phyloP scores from a whole-genome alignment of 2,888 invertebrate species.

The Leptarthrus brevirostris region DNA sequence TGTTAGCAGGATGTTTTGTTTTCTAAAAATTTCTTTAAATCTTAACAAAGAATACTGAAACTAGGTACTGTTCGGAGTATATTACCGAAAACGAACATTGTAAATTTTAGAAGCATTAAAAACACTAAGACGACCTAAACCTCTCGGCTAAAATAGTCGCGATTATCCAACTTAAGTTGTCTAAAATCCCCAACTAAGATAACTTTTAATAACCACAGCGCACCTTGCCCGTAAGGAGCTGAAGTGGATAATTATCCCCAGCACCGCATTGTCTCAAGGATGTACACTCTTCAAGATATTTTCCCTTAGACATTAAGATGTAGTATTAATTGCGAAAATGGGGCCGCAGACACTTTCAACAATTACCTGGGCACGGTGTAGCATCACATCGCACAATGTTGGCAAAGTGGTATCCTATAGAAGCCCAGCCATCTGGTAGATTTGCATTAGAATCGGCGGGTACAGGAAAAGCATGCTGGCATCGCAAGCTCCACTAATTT shows the following conservation, averaged over 20 bases:
- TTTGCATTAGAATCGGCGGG: constrained; percentile 47
- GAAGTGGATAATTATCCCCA: constrained; percentile 30
- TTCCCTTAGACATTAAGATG: constrained; percentile 47
- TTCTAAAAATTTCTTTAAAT: too few species aligned
- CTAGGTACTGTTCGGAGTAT: too few species aligned
- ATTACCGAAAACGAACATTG: too few species aligned
- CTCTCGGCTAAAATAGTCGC: background rate
- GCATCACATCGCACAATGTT: constrained; percentile 11
- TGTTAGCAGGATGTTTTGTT: too few species aligned
- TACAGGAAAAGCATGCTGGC: constrained; percentile 4
- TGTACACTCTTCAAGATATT: constrained; percentile 27
- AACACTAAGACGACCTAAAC: background rate
- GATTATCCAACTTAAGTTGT: constrained; percentile 12
- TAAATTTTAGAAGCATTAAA: background rate
- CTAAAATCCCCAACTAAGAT: constrained; percentile 12
- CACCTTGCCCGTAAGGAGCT: constrained; percentile 21
- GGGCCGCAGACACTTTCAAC: constrained; percentile 27
- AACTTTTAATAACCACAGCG: constrained; percentile 43
- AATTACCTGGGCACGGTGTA: constrained; percentile 31
- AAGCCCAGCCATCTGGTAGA: constrained; percentile 43
- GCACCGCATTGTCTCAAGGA: constrained; percentile 39
- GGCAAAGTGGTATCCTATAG: constrained; percentile 28
- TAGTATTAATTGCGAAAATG: constrained; percentile 41
- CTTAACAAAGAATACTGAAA: too few species aligned
- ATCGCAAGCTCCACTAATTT: constrained; percentile 38